phyloP scores from a whole-genome alignment of 2,797 vertebrate genomes.

The Tenualosa ilisha region DNA sequence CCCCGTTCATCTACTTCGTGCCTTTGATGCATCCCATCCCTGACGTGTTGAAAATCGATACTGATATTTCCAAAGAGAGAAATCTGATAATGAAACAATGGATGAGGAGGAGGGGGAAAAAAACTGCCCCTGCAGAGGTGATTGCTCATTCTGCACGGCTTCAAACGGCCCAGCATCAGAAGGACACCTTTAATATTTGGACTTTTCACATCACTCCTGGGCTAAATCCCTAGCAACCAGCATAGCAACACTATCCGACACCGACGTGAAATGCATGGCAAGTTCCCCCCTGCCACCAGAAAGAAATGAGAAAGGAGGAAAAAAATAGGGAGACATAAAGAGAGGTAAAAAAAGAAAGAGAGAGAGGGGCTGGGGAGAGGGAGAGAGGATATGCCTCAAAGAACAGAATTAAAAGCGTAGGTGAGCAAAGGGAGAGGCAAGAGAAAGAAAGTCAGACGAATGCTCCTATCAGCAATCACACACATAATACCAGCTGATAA shows the following conservation, averaged over 20 bases:
- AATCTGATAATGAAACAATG: conserved; percentile 65
- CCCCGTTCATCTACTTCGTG: conserved; percentile 4
- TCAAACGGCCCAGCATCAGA: conserved; percentile 71
- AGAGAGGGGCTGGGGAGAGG: conserved; percentile 43
- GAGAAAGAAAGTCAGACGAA: conserved; percentile 51
- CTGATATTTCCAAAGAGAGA: conserved; percentile 64
- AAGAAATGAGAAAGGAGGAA: conserved; percentile 49
- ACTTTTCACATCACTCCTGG: conserved; percentile 75
- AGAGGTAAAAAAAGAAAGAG: conserved; percentile 38
- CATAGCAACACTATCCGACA: conserved; percentile 79
- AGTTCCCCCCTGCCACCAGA: conserved; percentile 69
- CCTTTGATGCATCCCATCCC: conserved; percentile 45
- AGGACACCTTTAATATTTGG: conserved; percentile 85
- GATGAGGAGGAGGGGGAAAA: conserved; percentile 44
- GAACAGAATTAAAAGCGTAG: conserved; percentile 58
- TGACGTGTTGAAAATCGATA: conserved; percentile 65
- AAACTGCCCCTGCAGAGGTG: conserved; percentile 56
- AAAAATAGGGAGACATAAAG: conserved; percentile 35
- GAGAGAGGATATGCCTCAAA: conserved; percentile 56
- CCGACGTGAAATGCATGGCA: conserved; percentile 82
- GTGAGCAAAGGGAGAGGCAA: conserved; percentile 41
- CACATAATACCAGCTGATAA: conserved; percentile 41
- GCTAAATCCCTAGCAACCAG: conserved; percentile 84
- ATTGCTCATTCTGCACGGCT: conserved; percentile 71
- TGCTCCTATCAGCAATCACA: conserved; percentile 52